Evolutionary conservation across 2,888 invertebrate species (phyloP).

Genomic region (Eilema caniola): DNA sequence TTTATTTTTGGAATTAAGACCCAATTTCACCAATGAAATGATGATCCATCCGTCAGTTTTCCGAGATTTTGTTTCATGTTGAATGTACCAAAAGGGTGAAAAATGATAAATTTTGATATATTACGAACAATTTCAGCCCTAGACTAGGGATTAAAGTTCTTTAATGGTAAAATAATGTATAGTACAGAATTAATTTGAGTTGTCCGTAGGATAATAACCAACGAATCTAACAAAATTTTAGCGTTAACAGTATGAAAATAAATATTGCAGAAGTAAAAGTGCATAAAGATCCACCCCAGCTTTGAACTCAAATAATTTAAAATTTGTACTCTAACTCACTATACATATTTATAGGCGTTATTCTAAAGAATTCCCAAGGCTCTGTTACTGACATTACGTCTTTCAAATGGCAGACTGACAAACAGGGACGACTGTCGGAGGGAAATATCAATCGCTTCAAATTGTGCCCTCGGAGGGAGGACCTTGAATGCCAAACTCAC

Average conservation of each 20-base stretch:
- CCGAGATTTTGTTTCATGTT: too few relatives aligned
- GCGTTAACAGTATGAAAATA: neutral
- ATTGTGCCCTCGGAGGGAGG: conserved; percentile 64
- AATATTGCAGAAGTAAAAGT: neutral
- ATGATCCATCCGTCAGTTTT: too few relatives aligned
- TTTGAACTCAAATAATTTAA: conserved; percentile 13
- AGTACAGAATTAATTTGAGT: too few relatives aligned
- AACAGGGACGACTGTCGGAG: conserved; percentile 56
- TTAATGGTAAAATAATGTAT: too few relatives aligned
- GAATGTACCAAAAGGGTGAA: too few relatives aligned
- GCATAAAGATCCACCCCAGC: neutral
- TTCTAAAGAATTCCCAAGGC: conserved; percentile 55
- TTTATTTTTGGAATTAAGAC: too few relatives aligned
- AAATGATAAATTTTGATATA: too few relatives aligned
- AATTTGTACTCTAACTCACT: conserved; percentile 15
- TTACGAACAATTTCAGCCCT: too few relatives aligned
- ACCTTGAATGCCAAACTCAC: conserved; percentile 74
- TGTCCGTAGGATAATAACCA: too few relatives aligned
- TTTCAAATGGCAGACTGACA: conserved; percentile 56
- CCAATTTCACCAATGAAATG: too few relatives aligned
- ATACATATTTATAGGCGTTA: conserved; percentile 39
- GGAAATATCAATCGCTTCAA: conserved; percentile 73
- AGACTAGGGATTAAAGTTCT: too few relatives aligned
- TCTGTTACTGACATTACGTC: conserved; percentile 55
- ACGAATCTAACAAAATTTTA: neutral